Evolutionary conservation across 2,797 vertebrate species (phyloP).

Genomic region (Falco naumanni): DNA sequence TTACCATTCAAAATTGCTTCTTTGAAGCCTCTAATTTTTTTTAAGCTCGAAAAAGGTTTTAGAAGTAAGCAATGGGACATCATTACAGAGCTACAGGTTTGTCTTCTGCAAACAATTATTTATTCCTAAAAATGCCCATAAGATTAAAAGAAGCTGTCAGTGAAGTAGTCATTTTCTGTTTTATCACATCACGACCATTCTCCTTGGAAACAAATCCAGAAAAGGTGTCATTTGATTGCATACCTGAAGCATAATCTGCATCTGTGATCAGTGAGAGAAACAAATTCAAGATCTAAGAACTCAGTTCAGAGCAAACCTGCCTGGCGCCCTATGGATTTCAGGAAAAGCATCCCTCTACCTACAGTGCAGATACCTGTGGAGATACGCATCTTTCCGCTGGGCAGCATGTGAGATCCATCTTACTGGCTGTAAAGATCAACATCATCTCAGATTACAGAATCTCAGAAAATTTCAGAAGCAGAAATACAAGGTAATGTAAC

Average conservation of each 20-base stretch:
- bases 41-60: neutral
- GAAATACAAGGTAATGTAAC: neutral
- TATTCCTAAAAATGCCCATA: neutral
- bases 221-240: neutral
- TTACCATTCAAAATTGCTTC: neutral
- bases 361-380: neutral
- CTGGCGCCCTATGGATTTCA: neutral
- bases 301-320: neutral
- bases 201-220: neutral
- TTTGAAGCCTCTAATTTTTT: neutral
- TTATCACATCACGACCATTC: accelerated
- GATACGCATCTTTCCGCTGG: neutral
- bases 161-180: neutral
- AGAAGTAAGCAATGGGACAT: neutral
- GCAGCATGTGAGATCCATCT: neutral
- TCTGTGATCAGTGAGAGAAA: neutral
- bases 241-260: neutral
- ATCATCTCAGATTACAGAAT: neutral
- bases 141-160: neutral
- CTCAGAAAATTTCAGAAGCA: no score
- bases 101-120: neutral
- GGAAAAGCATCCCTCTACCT: neutral
- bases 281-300: neutral
- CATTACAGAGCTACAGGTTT: neutral
- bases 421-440: neutral